phyloP scores from a whole-genome alignment of 2,888 invertebrate species.

The Caenorhabditis sp. region DNA sequence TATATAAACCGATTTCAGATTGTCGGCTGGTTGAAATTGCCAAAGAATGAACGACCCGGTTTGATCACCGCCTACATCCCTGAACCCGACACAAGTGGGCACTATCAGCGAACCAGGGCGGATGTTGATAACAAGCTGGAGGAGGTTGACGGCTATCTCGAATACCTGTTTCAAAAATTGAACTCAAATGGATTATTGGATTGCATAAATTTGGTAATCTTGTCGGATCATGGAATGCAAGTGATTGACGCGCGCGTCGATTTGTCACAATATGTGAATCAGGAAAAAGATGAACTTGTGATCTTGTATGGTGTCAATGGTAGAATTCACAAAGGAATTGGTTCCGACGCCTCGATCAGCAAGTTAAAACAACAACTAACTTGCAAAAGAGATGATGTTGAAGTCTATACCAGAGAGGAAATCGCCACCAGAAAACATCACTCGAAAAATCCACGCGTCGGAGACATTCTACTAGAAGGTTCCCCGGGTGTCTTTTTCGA shows the following conservation, averaged over 20 bases:
- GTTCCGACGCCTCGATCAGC: neutral
- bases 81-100: slow-evolving; percentile 64
- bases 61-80: slow-evolving; percentile 66
- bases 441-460: slow-evolving; percentile 51
- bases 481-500: slow-evolving; percentile 59
- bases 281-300: slow-evolving; percentile 47
- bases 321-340: slow-evolving; percentile 39
- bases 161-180: slow-evolving; percentile 53
- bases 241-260: slow-evolving; percentile 46
- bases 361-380: slow-evolving; percentile 47
- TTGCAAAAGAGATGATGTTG: slow-evolving; percentile 53
- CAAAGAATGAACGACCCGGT: slow-evolving; percentile 48
- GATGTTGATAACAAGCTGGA: slow-evolving; percentile 51
- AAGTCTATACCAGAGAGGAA: slow-evolving; percentile 50
- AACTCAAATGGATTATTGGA: slow-evolving; percentile 53
- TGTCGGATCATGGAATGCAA: slow-evolving; percentile 63
- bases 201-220: slow-evolving; percentile 61
- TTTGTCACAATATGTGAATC: slow-evolving; percentile 36
- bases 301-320: slow-evolving; percentile 60
- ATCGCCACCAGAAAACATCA: slow-evolving; percentile 60
- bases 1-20: slow-evolving; percentile 18
- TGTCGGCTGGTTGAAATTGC: slow-evolving; percentile 49
- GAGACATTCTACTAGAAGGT: slow-evolving; percentile 62
- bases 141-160: slow-evolving; percentile 50
- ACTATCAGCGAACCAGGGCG: slow-evolving; percentile 36